Conservation (phyloP, 1,140 invertebrate genomes). For the Drosophila ambigua region DNA sequence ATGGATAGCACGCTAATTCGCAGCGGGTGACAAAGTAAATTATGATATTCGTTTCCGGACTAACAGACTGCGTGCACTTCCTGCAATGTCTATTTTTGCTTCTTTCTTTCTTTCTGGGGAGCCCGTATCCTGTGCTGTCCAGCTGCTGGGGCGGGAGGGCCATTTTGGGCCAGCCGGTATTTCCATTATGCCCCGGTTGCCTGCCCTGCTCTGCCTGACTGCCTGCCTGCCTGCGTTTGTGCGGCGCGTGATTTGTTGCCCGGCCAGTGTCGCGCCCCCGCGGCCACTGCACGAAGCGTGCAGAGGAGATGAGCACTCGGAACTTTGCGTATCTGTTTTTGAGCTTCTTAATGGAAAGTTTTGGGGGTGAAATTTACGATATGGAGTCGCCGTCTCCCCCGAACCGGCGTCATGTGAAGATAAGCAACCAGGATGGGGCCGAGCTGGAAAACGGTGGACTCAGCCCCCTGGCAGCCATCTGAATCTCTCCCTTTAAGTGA, state of each 20-base stretch:
- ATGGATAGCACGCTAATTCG: constrained; percentile 69
- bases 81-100: constrained; percentile 41
- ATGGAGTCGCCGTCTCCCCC: constrained; percentile 25
- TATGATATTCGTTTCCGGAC: constrained; percentile 79
- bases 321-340: constrained; percentile 80
- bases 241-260: constrained; percentile 75
- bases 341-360: constrained; percentile 82
- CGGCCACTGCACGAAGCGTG: background rate
- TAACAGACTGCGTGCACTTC: constrained; percentile 80
- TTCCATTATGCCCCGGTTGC: constrained; percentile 63
- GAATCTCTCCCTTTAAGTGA: constrained; percentile 56
- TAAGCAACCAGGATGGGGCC: constrained; percentile 41
- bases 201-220: background rate
- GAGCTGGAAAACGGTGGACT: background rate
- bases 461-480: background rate
- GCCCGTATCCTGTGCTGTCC: constrained; percentile 22
- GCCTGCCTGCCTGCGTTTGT: constrained; percentile 14
- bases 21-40: constrained; percentile 82
- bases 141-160: constrained; percentile 15
- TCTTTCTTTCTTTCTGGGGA: constrained; percentile 18
- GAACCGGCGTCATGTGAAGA: constrained; percentile 76
- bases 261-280: constrained; percentile 56
- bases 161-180: constrained; percentile 32
- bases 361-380: constrained; percentile 69
- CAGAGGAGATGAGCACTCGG: constrained; percentile 49